phyloP scores from a whole-genome alignment of 2,888 invertebrate species.

The Blastobasis adustella region DNA sequence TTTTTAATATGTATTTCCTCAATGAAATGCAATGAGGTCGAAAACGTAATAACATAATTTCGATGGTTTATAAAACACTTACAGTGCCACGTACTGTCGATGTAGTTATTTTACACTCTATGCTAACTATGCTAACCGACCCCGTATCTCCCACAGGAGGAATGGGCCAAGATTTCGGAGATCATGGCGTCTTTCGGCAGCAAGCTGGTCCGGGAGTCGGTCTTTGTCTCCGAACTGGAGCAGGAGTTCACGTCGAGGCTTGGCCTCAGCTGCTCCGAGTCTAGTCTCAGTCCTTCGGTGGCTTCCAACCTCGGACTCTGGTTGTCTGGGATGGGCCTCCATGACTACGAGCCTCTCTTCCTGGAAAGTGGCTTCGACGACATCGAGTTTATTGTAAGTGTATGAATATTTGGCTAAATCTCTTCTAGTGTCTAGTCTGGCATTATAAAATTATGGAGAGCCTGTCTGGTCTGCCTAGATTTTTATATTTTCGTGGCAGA shows the following conservation, averaged over 20 bases:
- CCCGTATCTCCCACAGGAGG: slow-evolving; percentile 76
- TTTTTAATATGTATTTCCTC: too few species aligned
- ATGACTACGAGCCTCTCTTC: slow-evolving; percentile 89
- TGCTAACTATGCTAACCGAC: too few species aligned
- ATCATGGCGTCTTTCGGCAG: slow-evolving; percentile 96
- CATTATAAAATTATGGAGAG: too few species aligned
- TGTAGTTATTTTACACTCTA: too few species aligned
- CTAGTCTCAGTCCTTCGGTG: slow-evolving; percentile 75
- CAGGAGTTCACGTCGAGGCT: slow-evolving; percentile 85
- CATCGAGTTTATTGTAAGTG: slow-evolving; percentile 91
- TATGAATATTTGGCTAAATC: not conserved
- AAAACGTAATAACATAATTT: too few species aligned
- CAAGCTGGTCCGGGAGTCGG: slow-evolving; percentile 84
- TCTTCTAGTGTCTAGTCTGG: too few species aligned
- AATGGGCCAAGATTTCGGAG: slow-evolving; percentile 97
- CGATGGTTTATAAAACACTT: too few species aligned
- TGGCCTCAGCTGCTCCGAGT: slow-evolving; percentile 76
- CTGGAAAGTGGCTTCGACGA: slow-evolving; percentile 93
- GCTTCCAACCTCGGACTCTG: slow-evolving; percentile 84
- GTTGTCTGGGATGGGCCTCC: slow-evolving; percentile 84
- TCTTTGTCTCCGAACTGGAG: slow-evolving; percentile 85
- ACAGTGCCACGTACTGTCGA: too few species aligned
- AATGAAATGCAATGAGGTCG: too few species aligned
- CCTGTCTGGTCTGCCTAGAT: too few species aligned
- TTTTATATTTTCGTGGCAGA: too few species aligned